Conservation (phyloP, 2,797 vertebrate genomes). For the Lutjanus campechanus region DNA sequence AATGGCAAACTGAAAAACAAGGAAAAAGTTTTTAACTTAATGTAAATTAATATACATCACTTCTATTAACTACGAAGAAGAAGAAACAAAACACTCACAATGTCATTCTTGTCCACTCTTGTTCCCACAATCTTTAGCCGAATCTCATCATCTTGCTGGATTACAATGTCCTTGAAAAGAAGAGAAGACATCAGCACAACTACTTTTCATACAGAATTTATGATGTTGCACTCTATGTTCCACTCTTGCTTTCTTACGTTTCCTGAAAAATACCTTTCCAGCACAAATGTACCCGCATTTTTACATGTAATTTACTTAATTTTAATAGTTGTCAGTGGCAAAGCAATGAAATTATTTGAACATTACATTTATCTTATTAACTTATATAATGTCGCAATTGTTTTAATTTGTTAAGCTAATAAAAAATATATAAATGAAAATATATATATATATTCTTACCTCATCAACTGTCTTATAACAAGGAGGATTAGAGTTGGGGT, state of each 20-base stretch:
- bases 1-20: slow-evolving; percentile 92
- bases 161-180: slow-evolving; percentile 91
- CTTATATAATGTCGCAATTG: not conserved
- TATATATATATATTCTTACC: slow-evolving; percentile 81
- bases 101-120: slow-evolving; percentile 96
- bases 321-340: not conserved
- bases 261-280: not conserved
- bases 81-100: slow-evolving; percentile 83
- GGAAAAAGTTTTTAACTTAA: slow-evolving; percentile 1
- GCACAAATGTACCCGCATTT: not conserved
- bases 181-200: not conserved
- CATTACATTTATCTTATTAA: not conserved
- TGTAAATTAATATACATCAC: no score
- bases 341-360: not conserved
- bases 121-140: slow-evolving; percentile 95
- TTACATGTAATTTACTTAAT: not conserved
- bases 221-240: not conserved
- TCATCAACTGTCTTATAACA: slow-evolving; percentile 97
- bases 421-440: no score
- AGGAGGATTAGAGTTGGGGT: slow-evolving; percentile 95
- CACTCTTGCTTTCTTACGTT: not conserved
- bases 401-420: not conserved
- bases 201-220: not conserved
- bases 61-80: no score
- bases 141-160: slow-evolving; percentile 96